Conservation (phyloP, 2,797 vertebrate genomes). For the Sebastes hubbsi region DNA sequence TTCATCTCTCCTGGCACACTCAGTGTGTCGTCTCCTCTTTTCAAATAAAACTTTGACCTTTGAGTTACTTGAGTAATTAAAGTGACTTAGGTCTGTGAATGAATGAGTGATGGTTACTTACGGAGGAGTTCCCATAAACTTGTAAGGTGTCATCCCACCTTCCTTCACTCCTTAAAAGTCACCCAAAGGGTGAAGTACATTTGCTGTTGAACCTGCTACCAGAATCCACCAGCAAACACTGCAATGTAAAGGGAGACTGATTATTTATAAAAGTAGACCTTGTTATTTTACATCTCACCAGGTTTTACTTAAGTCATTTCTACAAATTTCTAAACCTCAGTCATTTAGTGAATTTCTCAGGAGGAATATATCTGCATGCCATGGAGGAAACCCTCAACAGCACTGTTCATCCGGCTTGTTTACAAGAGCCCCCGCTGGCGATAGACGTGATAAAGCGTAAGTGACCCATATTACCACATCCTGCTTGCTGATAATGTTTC, state of each 20-base stretch:
- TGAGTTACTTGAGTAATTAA: conserved; percentile 23
- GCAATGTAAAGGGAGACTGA: neutral
- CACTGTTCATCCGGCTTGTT: conserved; percentile 79
- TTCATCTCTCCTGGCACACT: conserved; percentile 21
- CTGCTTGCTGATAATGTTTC: conserved; percentile 25
- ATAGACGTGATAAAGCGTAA: conserved; percentile 82
- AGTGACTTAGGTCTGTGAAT: conserved; percentile 59
- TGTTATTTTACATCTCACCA: neutral
- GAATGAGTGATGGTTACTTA: conserved; percentile 47
- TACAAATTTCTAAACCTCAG: neutral
- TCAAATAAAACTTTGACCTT: conserved; percentile 27
- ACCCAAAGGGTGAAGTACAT: conserved; percentile 24
- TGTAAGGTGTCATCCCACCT: conserved; percentile 1
- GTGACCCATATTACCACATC: conserved; percentile 52
- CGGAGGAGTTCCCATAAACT: conserved; percentile 33
- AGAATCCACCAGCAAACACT: neutral
- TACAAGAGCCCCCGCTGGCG: conserved; percentile 80
- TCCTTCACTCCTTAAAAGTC: conserved; percentile 33
- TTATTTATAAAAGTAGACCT: neutral
- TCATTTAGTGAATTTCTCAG: neutral
- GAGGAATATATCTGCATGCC: neutral
- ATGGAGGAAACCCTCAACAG: conserved; percentile 68
- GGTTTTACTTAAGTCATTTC: neutral
- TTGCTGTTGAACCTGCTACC: neutral
- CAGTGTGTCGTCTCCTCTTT: neutral